phyloP scores from a whole-genome alignment of 1,140 invertebrate genomes.

The Drosophila navojoa region DNA sequence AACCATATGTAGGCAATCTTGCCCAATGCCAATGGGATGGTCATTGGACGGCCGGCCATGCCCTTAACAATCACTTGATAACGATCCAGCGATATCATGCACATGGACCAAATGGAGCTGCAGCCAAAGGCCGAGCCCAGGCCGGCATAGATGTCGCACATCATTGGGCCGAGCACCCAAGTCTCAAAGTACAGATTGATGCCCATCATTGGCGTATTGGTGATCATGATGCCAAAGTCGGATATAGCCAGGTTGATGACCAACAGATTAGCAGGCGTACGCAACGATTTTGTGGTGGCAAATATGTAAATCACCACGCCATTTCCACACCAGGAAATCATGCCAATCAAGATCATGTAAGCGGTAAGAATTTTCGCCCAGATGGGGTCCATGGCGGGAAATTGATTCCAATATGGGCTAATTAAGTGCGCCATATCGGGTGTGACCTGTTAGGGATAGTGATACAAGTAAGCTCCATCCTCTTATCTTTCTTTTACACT shows the following conservation, averaged over 20 bases:
- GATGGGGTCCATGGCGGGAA: slow-evolving; percentile 90
- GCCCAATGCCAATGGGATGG: slow-evolving; percentile 87
- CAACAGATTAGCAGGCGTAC: slow-evolving; percentile 86
- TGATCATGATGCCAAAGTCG: slow-evolving; percentile 93
- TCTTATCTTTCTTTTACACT: too few relatives aligned
- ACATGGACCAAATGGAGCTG: slow-evolving; percentile 94
- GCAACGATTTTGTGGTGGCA: slow-evolving; percentile 85
- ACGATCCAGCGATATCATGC: slow-evolving; percentile 92
- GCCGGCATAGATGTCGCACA: slow-evolving; percentile 93
- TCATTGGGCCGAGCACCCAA: slow-evolving; percentile 92
- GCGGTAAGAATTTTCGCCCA: slow-evolving; percentile 85
- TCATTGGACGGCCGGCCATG: slow-evolving; percentile 88
- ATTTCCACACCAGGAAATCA: slow-evolving; percentile 86
- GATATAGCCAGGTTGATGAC: slow-evolving; percentile 87
- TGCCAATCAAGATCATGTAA: slow-evolving; percentile 77
- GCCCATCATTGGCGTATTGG: slow-evolving; percentile 93
- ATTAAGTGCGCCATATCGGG: slow-evolving; percentile 90
- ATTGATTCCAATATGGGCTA: slow-evolving; percentile 90
- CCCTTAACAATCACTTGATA: slow-evolving; percentile 95
- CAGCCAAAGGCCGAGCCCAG: slow-evolving; percentile 92
- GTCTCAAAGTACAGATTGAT: slow-evolving; percentile 94
- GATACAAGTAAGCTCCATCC: not conserved
- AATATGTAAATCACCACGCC: slow-evolving; percentile 88
- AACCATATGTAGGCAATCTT: slow-evolving; percentile 89
- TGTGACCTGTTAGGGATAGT: slow-evolving; percentile 84